A percentile compares a stretch with the other conserved stretches of the same genome.
These are phyloP conservation scores for Gambusia holbrooki DNA, from an alignment of 2,113 vertebrate genomes.

Conservation along the genomic window DNA sequence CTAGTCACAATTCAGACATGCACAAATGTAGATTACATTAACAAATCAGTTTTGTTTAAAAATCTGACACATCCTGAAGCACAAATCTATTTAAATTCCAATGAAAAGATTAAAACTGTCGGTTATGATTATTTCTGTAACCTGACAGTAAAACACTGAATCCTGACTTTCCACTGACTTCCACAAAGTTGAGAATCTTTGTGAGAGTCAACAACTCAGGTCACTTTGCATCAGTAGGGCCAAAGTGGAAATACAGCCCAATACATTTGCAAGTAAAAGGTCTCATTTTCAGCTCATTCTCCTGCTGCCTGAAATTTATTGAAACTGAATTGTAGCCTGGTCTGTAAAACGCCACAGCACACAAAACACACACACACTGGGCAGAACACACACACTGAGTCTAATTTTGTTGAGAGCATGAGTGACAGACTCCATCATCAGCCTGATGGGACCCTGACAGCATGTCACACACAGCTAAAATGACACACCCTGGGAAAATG, in stretches of 20 bases:
- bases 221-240: constrained; percentile 12
- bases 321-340: not conserved
- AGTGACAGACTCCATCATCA: constrained; percentile 52
- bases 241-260: constrained; percentile 24
- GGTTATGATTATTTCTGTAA: not conserved
- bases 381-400: constrained; percentile 12
- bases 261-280: constrained; percentile 28
- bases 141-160: not conserved
- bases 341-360: not conserved
- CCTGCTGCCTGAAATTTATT: constrained; percentile 18
- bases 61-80: not conserved
- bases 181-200: constrained; percentile 9
- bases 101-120: not conserved
- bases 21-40: not conserved
- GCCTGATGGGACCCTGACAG: constrained; percentile 42
- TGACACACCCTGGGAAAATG: constrained; percentile 30
- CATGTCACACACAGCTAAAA: constrained; percentile 42
- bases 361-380: not conserved
- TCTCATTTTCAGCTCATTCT: constrained; percentile 13
- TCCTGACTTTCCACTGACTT: constrained; percentile 34
- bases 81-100: not conserved
- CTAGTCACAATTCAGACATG: not conserved
- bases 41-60: no score
- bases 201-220: not conserved
- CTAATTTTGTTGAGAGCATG: constrained; percentile 45